These are phyloP conservation scores for Rhegmatorhina hoffmannsi DNA, from an alignment of 2,113 vertebrate species.

Conservation along the genomic window DNA sequence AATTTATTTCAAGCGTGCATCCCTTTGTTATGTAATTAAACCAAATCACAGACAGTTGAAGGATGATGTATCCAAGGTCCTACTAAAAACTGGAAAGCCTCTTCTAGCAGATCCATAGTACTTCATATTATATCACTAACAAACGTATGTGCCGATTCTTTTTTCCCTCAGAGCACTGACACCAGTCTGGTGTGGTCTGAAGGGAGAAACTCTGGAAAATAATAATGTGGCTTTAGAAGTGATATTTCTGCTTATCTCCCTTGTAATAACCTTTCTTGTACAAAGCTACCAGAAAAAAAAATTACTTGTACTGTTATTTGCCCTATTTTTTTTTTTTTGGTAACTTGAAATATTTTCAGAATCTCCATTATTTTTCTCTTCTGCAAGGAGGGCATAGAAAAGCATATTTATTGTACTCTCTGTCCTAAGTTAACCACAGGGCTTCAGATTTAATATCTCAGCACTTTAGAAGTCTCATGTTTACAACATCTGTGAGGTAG, in stretches of 20 bases:
- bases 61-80: background rate
- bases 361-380: background rate
- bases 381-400: background rate
- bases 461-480: background rate
- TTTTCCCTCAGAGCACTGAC: background rate
- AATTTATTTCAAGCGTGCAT: background rate
- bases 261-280: background rate
- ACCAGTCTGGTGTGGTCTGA: background rate
- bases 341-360: background rate
- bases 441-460: constrained; percentile 21
- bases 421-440: background rate
- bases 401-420: background rate
- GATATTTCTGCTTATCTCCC: background rate
- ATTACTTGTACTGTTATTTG: background rate
- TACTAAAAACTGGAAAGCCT: background rate
- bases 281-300: background rate
- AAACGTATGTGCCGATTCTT: background rate
- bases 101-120: background rate
- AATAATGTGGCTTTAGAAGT: background rate
- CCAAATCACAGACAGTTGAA: background rate
- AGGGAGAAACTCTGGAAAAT: background rate
- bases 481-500: background rate
- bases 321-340: background rate
- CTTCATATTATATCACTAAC: background rate
- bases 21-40: background rate